These are phyloP conservation scores for Papilio gigon DNA, from an alignment of 2,888 invertebrate species.

Conservation along the genomic window DNA sequence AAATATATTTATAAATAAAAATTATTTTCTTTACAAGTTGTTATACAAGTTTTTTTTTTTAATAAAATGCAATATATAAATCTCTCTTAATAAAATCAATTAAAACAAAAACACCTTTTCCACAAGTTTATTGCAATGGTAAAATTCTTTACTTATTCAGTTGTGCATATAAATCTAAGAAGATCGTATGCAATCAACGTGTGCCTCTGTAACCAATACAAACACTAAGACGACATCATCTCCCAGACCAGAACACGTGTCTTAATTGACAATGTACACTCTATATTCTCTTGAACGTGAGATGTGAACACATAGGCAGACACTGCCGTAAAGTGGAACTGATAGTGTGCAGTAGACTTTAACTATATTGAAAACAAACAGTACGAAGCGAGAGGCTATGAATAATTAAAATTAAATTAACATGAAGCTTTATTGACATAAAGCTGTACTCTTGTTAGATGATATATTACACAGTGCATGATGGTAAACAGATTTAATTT, in stretches of 20 bases:
- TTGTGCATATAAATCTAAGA: conserved; percentile 5
- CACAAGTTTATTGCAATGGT: no score
- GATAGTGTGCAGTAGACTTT: background rate
- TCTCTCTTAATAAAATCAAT: no score
- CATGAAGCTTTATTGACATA: conserved; percentile 1
- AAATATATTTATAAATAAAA: background rate
- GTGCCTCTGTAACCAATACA: conserved; percentile 1
- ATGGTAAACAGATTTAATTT: background rate
- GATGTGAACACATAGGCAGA: conserved; percentile 1
- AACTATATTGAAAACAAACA: conserved; percentile 15
- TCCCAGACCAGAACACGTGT: conserved; percentile 39
- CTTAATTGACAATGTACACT: conserved; percentile 24
- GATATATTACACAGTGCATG: background rate
- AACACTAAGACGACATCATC: conserved; percentile 19
- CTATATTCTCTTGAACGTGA: conserved; percentile 10
- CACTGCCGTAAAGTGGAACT: background rate
- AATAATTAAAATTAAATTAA: conserved; percentile 3
- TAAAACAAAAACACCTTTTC: no score
- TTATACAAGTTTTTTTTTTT: no score
- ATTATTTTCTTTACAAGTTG: background rate
- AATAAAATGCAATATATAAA: no score
- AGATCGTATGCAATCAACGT: background rate
- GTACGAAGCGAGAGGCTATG: conserved; percentile 6
- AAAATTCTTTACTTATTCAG: background rate
- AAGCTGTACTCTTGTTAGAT: background rate